phyloP scores from a whole-genome alignment of 2,797 vertebrate genomes.

The Tamandua tetradactyla region DNA sequence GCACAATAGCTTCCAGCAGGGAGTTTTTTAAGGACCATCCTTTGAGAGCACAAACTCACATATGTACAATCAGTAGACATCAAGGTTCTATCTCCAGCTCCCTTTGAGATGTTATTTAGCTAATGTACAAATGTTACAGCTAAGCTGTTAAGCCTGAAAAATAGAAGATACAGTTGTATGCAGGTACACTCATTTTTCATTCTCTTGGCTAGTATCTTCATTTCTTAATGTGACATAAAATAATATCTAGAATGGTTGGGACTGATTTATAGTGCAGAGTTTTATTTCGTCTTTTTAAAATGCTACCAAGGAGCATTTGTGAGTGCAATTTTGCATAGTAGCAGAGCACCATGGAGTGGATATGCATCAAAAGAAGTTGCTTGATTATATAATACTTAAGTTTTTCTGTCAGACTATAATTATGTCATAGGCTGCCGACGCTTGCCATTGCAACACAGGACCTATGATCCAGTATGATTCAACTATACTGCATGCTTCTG shows the following conservation, averaged over 20 bases:
- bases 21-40: conserved; percentile 88
- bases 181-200: conserved; percentile 77
- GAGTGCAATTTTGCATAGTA: conserved; percentile 70
- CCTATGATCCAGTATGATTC: conserved; percentile 4
- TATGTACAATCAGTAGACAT: conserved; percentile 87
- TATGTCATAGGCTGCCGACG: conserved; percentile 72
- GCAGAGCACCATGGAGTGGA: conserved; percentile 58
- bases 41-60: conserved; percentile 88
- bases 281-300: conserved; percentile 76
- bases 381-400: conserved; percentile 69
- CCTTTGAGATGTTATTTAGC: conserved; percentile 89
- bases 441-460: conserved; percentile 64
- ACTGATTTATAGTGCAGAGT: conserved; percentile 68
- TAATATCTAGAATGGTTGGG: conserved; percentile 68
- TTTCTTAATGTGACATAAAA: conserved; percentile 74
- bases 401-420: conserved; percentile 73
- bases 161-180: conserved; percentile 77
- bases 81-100: conserved; percentile 86
- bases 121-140: conserved; percentile 87
- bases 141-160: conserved; percentile 83
- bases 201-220: conserved; percentile 73
- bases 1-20: conserved; percentile 89
- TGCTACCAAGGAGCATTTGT: conserved; percentile 67
- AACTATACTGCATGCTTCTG: neutral
- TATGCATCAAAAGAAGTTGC: conserved; percentile 63